These are phyloP conservation scores for Catocala fraxini DNA, from an alignment of 2,888 invertebrate species.

Conservation along the genomic window DNA sequence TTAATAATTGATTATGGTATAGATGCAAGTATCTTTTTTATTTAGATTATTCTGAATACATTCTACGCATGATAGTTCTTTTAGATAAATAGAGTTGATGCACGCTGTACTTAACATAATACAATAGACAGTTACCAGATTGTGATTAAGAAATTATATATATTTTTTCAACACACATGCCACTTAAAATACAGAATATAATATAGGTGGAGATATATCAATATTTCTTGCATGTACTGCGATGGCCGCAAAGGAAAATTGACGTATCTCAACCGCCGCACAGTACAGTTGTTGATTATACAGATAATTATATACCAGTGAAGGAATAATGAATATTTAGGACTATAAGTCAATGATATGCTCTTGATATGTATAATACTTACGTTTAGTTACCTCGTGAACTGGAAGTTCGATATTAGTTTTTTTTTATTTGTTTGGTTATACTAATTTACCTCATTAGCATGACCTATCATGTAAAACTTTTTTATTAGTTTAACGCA, in stretches of 20 bases:
- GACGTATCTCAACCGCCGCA: slow-evolving; percentile 50
- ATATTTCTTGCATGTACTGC: slow-evolving; percentile 7
- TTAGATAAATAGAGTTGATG: slow-evolving; percentile 67
- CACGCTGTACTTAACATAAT: slow-evolving; percentile 68
- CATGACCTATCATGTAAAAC: slow-evolving; percentile 78
- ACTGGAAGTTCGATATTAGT: slow-evolving; percentile 82
- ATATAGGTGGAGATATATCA: slow-evolving; percentile 27
- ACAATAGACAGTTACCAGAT: slow-evolving; percentile 85
- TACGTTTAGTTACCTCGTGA: slow-evolving; percentile 85
- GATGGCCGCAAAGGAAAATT: slow-evolving; percentile 20
- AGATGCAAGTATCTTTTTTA: slow-evolving; percentile 58
- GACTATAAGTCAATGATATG: slow-evolving; percentile 81
- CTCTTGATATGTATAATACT: slow-evolving; percentile 74
- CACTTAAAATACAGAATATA: slow-evolving; percentile 43
- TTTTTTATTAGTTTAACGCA: slow-evolving; percentile 58
- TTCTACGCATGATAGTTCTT: slow-evolving; percentile 61
- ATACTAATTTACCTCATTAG: slow-evolving; percentile 81
- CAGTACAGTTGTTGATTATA: slow-evolving; percentile 71
- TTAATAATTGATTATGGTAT: slow-evolving; percentile 66
- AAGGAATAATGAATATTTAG: slow-evolving; percentile 69
- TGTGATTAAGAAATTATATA: slow-evolving; percentile 75
- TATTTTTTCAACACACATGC: slow-evolving; percentile 77
- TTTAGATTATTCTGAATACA: slow-evolving; percentile 62
- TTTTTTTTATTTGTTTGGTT: slow-evolving; percentile 68
- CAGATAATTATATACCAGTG: slow-evolving; percentile 79